Percentiles rank a stretch among this genome's conserved stretches.
Evolutionary conservation across 2,888 invertebrate genomes (phyloP).

Genomic region (Xestoiulus laeticollis): DNA sequence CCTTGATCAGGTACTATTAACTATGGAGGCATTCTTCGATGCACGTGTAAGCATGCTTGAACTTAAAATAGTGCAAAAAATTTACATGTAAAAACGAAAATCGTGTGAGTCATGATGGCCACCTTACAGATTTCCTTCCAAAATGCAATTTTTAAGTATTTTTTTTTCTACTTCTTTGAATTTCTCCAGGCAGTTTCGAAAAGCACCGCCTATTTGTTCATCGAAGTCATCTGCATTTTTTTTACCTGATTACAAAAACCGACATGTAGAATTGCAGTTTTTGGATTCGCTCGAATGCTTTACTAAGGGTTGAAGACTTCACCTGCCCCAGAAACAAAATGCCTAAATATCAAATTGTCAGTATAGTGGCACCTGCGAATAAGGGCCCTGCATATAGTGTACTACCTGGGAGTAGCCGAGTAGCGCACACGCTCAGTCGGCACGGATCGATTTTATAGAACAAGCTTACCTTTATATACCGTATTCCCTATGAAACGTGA

Average conservation of each 20-base stretch:
- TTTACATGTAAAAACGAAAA: neutral
- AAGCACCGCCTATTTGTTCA: slow-evolving; percentile 35
- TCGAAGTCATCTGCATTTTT: neutral
- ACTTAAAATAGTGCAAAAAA: neutral
- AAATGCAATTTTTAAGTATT: neutral
- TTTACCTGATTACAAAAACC: neutral
- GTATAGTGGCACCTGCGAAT: no score
- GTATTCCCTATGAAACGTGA: no score
- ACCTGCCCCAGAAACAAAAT: no score
- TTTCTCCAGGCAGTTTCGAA: neutral
- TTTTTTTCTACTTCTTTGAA: neutral
- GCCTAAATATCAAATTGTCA: no score
- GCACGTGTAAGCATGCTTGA: slow-evolving; percentile 1
- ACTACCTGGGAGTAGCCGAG: no score
- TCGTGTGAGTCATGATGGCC: slow-evolving; percentile 27
- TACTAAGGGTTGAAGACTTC: neutral
- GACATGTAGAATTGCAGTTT: neutral
- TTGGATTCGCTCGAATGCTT: neutral
- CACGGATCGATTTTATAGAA: no score
- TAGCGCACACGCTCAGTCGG: no score
- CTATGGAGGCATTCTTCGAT: neutral
- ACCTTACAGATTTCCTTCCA: neutral
- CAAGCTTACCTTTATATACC: no score
- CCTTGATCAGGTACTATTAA: slow-evolving; percentile 31
- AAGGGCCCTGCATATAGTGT: no score